Percentiles rank a stretch among this genome's conserved stretches.
Conservation (phyloP, 2,888 invertebrate genomes). For the Andrena camellia region DNA sequence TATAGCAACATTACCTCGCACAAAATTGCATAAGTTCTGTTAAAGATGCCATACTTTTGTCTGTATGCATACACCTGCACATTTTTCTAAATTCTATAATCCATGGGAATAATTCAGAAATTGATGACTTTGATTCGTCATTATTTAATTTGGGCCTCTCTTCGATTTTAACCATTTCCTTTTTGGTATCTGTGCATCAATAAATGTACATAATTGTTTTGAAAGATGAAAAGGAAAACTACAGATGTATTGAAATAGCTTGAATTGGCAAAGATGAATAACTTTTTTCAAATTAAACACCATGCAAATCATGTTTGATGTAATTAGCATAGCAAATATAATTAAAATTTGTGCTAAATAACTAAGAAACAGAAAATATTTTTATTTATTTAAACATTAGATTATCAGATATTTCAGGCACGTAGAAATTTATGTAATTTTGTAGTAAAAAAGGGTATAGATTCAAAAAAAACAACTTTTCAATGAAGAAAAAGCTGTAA, state of each 20-base stretch:
- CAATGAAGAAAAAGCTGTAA: not conserved
- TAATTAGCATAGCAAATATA: not conserved
- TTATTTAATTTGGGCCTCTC: slow-evolving; percentile 48
- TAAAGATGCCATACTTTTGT: slow-evolving; percentile 77
- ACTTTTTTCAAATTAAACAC: not conserved
- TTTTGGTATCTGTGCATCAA: slow-evolving; percentile 64
- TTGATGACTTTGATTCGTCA: slow-evolving; percentile 62
- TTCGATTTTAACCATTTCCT: slow-evolving; percentile 57
- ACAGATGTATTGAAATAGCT: no score
- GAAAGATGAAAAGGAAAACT: no score
- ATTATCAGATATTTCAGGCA: not conserved
- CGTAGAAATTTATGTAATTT: not conserved
- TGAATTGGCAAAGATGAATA: not conserved
- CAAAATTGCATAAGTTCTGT: slow-evolving; percentile 81
- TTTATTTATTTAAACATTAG: not conserved
- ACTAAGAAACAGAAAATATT: not conserved
- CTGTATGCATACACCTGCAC: slow-evolving; percentile 74
- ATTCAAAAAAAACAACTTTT: not conserved
- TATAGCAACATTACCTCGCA: slow-evolving; percentile 74
- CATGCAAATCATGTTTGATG: not conserved
- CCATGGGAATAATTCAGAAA: slow-evolving; percentile 77
- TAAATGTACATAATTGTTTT: slow-evolving; percentile 30
- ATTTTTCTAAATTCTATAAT: slow-evolving; percentile 78
- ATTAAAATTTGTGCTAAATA: not conserved
- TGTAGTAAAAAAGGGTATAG: not conserved